Percentiles rank a stretch among this genome's conserved stretches.
phyloP scores from a whole-genome alignment of 2,888 invertebrate species.

The Lymantria monacha region DNA sequence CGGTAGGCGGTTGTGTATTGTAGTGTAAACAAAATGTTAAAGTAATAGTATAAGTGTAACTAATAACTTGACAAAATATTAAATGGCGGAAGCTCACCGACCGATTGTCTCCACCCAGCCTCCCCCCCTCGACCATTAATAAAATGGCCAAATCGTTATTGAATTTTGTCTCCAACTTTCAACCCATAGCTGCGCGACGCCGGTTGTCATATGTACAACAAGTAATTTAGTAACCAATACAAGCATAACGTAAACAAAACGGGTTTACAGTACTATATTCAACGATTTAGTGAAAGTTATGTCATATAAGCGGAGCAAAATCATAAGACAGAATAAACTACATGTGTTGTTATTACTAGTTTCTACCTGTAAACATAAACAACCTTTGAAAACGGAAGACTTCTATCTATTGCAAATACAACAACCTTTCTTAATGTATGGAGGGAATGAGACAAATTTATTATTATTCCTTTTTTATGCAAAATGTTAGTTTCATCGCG shows the following conservation, averaged over 20 bases:
- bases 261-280: constrained; percentile 52
- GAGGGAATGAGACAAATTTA: constrained; percentile 60
- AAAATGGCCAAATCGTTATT: constrained; percentile 83
- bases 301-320: constrained; percentile 67
- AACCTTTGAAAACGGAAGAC: constrained; percentile 44
- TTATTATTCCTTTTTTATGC: constrained; percentile 55
- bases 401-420: constrained; percentile 53
- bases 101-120: constrained; percentile 76
- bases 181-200: constrained; percentile 75
- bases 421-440: constrained; percentile 52
- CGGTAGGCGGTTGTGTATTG: constrained; percentile 25
- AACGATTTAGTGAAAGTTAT: constrained; percentile 72
- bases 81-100: constrained; percentile 77
- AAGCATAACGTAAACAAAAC: constrained; percentile 70
- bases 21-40: constrained; percentile 56
- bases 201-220: constrained; percentile 65
- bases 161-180: constrained; percentile 78
- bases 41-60: constrained; percentile 40
- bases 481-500: constrained; percentile 67
- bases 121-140: constrained; percentile 78
- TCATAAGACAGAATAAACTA: constrained; percentile 57
- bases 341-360: constrained; percentile 45
- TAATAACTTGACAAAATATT: constrained; percentile 56
- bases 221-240: constrained; percentile 67
- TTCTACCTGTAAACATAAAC: constrained; percentile 58